These are phyloP conservation scores for Emmelina monodactyla DNA, from an alignment of 2,888 invertebrate species.

Conservation along the genomic window DNA sequence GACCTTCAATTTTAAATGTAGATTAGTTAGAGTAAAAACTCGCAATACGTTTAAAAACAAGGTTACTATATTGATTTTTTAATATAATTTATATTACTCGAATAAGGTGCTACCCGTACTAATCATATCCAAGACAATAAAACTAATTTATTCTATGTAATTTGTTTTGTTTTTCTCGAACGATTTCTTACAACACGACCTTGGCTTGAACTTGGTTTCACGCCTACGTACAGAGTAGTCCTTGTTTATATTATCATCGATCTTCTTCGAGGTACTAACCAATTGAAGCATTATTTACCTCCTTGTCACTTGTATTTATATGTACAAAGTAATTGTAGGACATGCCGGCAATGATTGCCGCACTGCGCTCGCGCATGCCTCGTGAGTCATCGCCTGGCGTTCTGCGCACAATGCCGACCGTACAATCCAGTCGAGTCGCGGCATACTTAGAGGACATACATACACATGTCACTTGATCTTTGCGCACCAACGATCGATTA, in stretches of 20 bases:
- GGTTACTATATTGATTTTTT: no score
- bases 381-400: conserved; percentile 54
- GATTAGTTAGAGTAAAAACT: no score
- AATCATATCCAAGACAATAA: neutral
- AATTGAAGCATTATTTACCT: conserved; percentile 53
- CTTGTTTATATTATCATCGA: conserved; percentile 50
- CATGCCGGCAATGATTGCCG: conserved; percentile 45
- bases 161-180: conserved; percentile 5
- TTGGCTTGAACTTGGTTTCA: conserved; percentile 35
- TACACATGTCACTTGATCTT: conserved; percentile 46
- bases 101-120: no score
- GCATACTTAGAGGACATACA: conserved; percentile 59
- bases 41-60: no score
- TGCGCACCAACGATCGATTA: no score
- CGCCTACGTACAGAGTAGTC: conserved; percentile 35
- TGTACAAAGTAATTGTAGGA: conserved; percentile 47
- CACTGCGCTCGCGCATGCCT: conserved; percentile 52
- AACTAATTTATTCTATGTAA: neutral
- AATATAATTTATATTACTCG: no score
- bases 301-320: conserved; percentile 50
- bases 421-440: conserved; percentile 56
- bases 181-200: conserved; percentile 22
- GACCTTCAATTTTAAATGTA: no score
- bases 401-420: conserved; percentile 57
- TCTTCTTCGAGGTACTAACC: conserved; percentile 29